phyloP scores from a whole-genome alignment of 2,113 vertebrate species.

The Rhabdomys dilectus region DNA sequence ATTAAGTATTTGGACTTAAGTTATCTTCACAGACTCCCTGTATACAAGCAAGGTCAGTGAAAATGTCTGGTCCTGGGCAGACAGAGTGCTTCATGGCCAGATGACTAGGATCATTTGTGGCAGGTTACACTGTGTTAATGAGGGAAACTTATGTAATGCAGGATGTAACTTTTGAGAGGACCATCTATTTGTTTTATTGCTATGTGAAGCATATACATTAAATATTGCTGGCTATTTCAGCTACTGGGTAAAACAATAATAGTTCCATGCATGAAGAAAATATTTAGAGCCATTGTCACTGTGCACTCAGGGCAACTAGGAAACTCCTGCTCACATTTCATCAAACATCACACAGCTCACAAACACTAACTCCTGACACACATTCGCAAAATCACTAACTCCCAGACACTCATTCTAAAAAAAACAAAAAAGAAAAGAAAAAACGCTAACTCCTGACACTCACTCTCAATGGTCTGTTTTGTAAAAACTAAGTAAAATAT shows the following conservation, averaged over 20 bases:
- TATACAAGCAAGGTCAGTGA: slow-evolving; percentile 65
- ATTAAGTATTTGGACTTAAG: slow-evolving; percentile 67
- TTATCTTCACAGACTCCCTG: slow-evolving; percentile 69
- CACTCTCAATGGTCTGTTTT: slow-evolving; percentile 56
- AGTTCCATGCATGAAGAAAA: slow-evolving; percentile 59
- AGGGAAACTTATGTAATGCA: slow-evolving; percentile 74
- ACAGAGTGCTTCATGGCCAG: slow-evolving; percentile 47
- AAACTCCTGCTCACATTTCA: slow-evolving; percentile 66
- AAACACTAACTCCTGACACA: slow-evolving; percentile 69
- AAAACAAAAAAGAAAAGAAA: too few species aligned
- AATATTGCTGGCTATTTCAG: slow-evolving; percentile 77
- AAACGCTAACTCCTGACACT: slow-evolving; percentile 59
- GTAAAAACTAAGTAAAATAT: slow-evolving; percentile 65
- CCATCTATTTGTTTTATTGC: slow-evolving; percentile 68
- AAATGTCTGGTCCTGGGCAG: slow-evolving; percentile 40
- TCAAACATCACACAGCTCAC: slow-evolving; percentile 59
- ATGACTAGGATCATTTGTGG: slow-evolving; percentile 19
- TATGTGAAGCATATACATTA: slow-evolving; percentile 67
- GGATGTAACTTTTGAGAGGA: slow-evolving; percentile 67
- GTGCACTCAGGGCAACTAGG: slow-evolving; percentile 34
- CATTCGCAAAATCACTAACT: slow-evolving; percentile 37
- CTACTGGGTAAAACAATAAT: slow-evolving; percentile 68
- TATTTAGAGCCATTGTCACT: slow-evolving; percentile 73
- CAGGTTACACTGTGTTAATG: slow-evolving; percentile 17
- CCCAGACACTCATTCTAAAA: too few species aligned